Evolutionary conservation across 1,140 invertebrate genomes (phyloP).

Genomic region (Habropoda laboriosa): DNA sequence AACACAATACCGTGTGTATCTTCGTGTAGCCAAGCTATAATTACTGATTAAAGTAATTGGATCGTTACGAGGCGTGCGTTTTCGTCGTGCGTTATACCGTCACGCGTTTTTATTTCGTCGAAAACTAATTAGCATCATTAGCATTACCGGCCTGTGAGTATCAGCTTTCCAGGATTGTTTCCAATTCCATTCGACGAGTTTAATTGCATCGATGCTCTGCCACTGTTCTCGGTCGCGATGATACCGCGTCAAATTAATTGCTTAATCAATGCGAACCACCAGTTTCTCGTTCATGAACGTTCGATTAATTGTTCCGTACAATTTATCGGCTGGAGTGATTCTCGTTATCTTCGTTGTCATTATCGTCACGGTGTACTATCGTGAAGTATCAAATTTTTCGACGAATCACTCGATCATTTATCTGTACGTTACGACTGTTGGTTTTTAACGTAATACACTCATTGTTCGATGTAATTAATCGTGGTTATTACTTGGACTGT

Average conservation of each 20-base stretch:
- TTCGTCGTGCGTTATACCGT: neutral
- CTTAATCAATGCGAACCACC: neutral
- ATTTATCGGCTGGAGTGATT: neutral
- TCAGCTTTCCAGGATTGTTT: neutral
- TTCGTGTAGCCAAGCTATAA: neutral
- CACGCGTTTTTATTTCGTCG: too few species aligned
- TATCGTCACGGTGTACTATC: neutral
- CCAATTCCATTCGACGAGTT: neutral
- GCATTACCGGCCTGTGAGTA: too few species aligned
- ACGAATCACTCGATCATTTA: neutral
- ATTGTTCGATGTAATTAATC: too few species aligned
- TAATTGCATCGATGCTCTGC: neutral
- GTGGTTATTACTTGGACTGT: too few species aligned
- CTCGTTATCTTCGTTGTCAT: neutral
- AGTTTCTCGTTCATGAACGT: too few species aligned
- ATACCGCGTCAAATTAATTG: neutral
- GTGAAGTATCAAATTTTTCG: neutral
- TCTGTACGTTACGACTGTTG: too few species aligned
- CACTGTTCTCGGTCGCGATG: neutral
- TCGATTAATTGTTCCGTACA: neutral
- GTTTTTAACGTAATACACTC: too few species aligned
- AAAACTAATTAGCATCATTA: neutral
- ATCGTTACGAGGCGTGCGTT: slow-evolving; percentile 5
- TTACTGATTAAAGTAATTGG: slow-evolving; percentile 26
- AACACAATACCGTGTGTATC: neutral